Conservation (phyloP, 2,888 invertebrate species). For the Tinea semifulvella region DNA sequence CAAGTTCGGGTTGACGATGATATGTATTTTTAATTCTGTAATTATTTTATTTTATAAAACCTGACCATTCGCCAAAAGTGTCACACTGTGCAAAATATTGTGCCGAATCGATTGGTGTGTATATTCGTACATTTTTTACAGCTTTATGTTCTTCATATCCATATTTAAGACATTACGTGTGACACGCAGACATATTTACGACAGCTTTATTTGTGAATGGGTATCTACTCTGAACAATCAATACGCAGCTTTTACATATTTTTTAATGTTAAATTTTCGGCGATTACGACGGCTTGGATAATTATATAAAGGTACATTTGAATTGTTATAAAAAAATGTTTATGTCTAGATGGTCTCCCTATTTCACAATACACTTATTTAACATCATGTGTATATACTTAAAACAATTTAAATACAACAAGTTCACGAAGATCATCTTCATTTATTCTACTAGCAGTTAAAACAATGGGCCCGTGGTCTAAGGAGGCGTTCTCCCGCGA, state of each 20-base stretch:
- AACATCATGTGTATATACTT: too few relatives aligned
- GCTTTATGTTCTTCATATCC: conserved; percentile 9
- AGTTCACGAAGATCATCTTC: too few relatives aligned
- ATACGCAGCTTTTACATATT: background rate
- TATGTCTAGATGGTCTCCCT: too few relatives aligned
- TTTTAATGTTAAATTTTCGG: background rate
- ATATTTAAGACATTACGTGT: conserved; percentile 7
- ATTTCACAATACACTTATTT: too few relatives aligned
- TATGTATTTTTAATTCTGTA: too few relatives aligned
- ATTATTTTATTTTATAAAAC: too few relatives aligned
- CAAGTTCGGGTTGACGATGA: too few relatives aligned
- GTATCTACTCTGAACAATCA: background rate
- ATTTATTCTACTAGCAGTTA: too few relatives aligned
- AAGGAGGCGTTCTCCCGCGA: too few relatives aligned
- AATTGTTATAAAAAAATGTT: background rate
- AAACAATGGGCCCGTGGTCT: too few relatives aligned
- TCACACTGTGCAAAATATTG: background rate
- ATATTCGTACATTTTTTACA: conserved; percentile 3
- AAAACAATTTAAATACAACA: too few relatives aligned
- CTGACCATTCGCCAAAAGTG: background rate
- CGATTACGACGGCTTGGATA: background rate
- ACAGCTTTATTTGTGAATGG: background rate
- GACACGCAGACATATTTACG: conserved; percentile 11
- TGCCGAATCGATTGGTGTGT: conserved; percentile 2
- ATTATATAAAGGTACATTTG: background rate